These are phyloP conservation scores for Tenodera sinensis DNA, from an alignment of 2,888 invertebrate genomes.

Conservation along the genomic window DNA sequence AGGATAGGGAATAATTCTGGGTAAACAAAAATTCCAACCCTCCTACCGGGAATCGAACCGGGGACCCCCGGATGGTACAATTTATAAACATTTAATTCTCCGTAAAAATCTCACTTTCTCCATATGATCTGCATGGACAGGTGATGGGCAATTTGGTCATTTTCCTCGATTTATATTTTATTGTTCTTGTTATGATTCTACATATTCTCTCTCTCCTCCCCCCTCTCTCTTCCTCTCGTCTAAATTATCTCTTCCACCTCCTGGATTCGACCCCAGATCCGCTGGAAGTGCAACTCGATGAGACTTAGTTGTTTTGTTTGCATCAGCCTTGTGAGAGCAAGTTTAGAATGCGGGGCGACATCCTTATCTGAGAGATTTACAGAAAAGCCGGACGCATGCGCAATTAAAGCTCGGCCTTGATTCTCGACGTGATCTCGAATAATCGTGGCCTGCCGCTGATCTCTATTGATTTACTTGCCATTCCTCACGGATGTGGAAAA, in stretches of 20 bases:
- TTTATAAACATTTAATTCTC: too few relatives aligned
- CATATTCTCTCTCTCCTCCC: too few relatives aligned
- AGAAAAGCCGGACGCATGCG: background rate
- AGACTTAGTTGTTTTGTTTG: background rate
- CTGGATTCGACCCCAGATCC: background rate
- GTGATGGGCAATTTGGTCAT: too few relatives aligned
- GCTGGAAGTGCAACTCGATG: background rate
- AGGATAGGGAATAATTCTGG: too few relatives aligned
- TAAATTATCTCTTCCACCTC: background rate
- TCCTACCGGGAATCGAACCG: too few relatives aligned
- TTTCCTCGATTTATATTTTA: too few relatives aligned
- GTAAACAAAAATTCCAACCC: too few relatives aligned
- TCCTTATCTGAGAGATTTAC: background rate
- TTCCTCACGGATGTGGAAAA: background rate
- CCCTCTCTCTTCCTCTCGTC: too few relatives aligned
- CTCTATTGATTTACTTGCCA: background rate
- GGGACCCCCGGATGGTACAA: too few relatives aligned
- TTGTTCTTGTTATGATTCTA: too few relatives aligned
- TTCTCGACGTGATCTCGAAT: background rate
- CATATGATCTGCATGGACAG: too few relatives aligned
- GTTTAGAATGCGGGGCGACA: background rate
- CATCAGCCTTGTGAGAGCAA: background rate
- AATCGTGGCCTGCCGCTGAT: background rate
- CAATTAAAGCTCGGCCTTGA: background rate
- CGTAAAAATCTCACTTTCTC: too few relatives aligned